Evolutionary conservation across 35 echinoderm and acorn worm species (phyloP), one percentile per base, ranked within the genome.

Genomic region (Patiria miniata): DNA sequence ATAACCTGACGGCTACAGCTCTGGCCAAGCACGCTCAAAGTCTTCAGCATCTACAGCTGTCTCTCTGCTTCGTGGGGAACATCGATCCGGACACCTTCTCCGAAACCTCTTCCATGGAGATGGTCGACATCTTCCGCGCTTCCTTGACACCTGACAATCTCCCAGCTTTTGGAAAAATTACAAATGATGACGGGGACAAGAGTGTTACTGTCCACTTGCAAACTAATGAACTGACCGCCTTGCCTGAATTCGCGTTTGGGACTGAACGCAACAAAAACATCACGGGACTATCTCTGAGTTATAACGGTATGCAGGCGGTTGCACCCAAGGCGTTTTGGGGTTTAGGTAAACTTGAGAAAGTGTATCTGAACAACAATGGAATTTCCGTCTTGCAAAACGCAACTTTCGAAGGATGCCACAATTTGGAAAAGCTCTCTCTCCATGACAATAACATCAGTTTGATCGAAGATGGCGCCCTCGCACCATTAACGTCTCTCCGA

Each of bases 221-320:
- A 73, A 73, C 65, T 23, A 73, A 73, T 36, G 4, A 6, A 73
- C 26, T 73, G 10, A 30, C 26, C 26, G 29, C 0, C 34, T 73
- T 73, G 34, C 65, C 65, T 14, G 65, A 30, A 26, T 73, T 73
- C 29, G 65, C 65, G 26, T 73, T 73, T 73, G 65, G 65, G 14
- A 32, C 2, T 1, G 34, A 73, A 10, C 26, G 26, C 7, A 15
- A 73, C 26, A 73, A 73, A 7, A 73, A 73, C 26, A 34, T 82
- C 9, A 36, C 19, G 29, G 26, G 30, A 22, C 30, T 82, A 1
- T 44, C 29, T 30, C 44, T 82, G 2, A 82, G 33, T 21, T 19
- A 17, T 22, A 82, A 82, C 32, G 19, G 52, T 18, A 47, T 82
- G 30, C 7, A 18, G 12, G 28, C 80, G 30, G 16, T 82, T 28